Evolutionary conservation across 1,140 invertebrate species (phyloP).

Genomic region (Diorhabda elongata): DNA sequence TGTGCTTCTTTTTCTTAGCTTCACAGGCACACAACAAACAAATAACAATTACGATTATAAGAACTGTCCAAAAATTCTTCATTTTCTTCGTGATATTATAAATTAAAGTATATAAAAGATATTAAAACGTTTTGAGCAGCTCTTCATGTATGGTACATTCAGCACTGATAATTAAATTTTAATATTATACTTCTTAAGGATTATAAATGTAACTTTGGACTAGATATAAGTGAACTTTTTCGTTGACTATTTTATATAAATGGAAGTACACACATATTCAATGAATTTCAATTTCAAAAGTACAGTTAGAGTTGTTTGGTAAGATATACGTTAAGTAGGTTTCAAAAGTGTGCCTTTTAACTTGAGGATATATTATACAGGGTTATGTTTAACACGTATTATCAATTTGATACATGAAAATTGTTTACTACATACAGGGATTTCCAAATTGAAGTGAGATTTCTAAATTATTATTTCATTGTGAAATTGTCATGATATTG

Average conservation of each 20-base stretch:
- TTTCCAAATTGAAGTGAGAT: no score
- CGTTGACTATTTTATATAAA: background rate
- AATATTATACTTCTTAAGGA: background rate
- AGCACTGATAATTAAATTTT: no score
- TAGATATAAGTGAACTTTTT: background rate
- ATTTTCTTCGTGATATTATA: no score
- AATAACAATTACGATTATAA: background rate
- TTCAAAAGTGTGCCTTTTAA: background rate
- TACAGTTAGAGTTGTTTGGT: constrained; percentile 12
- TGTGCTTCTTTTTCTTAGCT: constrained; percentile 28
- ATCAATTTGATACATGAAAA: no score
- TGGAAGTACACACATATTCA: background rate
- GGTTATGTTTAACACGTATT: no score
- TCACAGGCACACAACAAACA: constrained; percentile 5
- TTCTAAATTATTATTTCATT: no score
- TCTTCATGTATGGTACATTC: no score
- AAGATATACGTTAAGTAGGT: constrained; percentile 14
- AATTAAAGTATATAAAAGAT: no score
- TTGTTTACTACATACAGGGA: no score
- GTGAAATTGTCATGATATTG: no score
- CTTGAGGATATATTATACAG: background rate
- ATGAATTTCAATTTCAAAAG: constrained; percentile 12
- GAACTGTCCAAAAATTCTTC: no score
- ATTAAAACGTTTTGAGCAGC: no score
- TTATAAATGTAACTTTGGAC: background rate